Base-by-base conservation (phyloP, 2,888 invertebrate species). In the Apotomis betuletana region DNA sequence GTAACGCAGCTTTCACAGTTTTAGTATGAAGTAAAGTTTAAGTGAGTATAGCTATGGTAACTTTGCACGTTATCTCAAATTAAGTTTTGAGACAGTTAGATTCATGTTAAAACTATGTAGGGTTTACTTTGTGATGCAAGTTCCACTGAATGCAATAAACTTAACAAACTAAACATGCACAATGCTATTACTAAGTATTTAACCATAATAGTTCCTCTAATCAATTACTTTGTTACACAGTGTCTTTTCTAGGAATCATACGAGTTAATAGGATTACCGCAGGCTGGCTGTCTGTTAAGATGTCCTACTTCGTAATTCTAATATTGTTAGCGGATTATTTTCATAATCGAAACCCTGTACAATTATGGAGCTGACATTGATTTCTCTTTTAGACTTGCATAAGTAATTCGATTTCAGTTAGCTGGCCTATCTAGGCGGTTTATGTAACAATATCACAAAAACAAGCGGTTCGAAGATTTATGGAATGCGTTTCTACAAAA, bases 251-350 rank as follows among this genome's bases (percentile, higher is more conserved):
- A 61, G 54, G 57, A 57, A 70, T 60, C 51, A 41, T 51, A 41
- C 38, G 13, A 46, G 59, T 60, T 85, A 84, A 86, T 83, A 78
- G 79, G 85, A 86, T 87, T 85, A 74, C 74, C 74, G 72, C 74
- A 74, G 76, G 76, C 77, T 74, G 46, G 60, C 58, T 36, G 63
- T 44, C 70, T 44, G 78, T 74, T 75, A 78, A 58, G 67, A 78
- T 73, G 78, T 79, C 76, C 80, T 77, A 80, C 76, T 79, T 78
- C 81, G 80, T 84, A 84, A 85, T 74, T 75, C 75, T 84, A 85
- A 84, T 83, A 70, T 81, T 79, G 79, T 85, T 85, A 85, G 74
- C 76, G 78, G 81, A 83, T 83, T 84, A 79, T 79, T 76, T 73
- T 73, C 75, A 75, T 78, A 77, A 83, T 82, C 80, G 80, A 76